Percentiles rank a stretch among this genome's conserved stretches.
These are phyloP conservation scores for Ceyx erithaca DNA, from an alignment of 2,797 vertebrate genomes.

Conservation along the genomic window DNA sequence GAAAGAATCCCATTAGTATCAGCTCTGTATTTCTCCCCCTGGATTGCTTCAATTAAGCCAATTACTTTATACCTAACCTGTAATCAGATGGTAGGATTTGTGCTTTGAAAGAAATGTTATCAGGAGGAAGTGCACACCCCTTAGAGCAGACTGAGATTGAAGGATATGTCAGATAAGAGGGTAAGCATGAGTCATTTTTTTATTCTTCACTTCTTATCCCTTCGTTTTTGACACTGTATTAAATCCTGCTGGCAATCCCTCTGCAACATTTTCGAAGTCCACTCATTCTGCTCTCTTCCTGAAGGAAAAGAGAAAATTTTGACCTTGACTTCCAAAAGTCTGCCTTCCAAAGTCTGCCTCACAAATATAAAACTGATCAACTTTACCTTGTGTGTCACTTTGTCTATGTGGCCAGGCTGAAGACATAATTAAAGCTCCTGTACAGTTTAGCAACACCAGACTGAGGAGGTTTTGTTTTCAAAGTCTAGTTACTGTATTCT, in stretches of 20 bases:
- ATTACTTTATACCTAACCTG: conserved; percentile 5
- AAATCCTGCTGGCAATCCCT: background rate
- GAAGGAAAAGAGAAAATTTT: background rate
- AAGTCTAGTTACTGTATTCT: background rate
- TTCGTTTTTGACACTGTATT: conserved; percentile 7
- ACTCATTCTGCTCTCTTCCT: background rate
- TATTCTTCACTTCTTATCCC: background rate
- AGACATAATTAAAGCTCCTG: background rate
- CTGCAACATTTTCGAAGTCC: conserved; percentile 13
- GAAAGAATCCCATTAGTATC: background rate
- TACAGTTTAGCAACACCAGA: background rate
- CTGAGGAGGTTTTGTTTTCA: background rate
- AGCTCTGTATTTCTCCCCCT: background rate
- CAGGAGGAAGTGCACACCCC: background rate
- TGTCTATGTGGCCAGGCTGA: background rate
- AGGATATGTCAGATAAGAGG: conserved; percentile 21
- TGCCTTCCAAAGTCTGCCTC: background rate
- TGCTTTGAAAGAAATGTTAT: conserved; percentile 25
- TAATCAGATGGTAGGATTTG: conserved; percentile 30
- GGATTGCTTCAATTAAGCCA: conserved; percentile 22
- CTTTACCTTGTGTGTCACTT: background rate
- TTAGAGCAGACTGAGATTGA: background rate
- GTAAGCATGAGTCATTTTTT: background rate
- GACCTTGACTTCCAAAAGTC: background rate
- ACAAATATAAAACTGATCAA: background rate